A percentile compares a stretch with the other conserved stretches of the same genome.
Conservation (phyloP, 2,113 vertebrate genomes). For the Petroica traversi region DNA sequence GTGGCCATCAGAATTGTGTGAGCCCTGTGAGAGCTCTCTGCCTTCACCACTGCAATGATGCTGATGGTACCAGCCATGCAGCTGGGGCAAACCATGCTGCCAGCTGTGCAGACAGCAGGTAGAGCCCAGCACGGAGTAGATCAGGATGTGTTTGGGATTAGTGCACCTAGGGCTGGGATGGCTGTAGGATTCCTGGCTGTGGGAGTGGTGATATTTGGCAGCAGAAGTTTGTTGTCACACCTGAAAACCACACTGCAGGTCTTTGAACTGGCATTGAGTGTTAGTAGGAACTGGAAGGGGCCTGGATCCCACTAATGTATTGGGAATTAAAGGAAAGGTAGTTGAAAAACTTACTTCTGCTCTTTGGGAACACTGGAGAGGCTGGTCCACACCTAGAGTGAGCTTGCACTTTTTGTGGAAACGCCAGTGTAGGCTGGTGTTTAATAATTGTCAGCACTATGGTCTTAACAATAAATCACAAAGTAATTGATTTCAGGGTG, state of each 20-base stretch:
- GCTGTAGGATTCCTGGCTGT: neutral
- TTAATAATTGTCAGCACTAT: neutral
- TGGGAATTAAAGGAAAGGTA: neutral
- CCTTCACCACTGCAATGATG: rapidly evolving
- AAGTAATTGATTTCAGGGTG: constrained; percentile 9
- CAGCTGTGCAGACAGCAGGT: rapidly evolving
- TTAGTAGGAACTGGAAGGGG: neutral
- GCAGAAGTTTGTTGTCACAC: rapidly evolving
- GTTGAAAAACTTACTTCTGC: neutral
- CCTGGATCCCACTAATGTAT: neutral
- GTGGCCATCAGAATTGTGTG: rapidly evolving
- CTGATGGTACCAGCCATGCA: neutral
- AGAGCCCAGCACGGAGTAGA: rapidly evolving
- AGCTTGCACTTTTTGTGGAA: neutral
- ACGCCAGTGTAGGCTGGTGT: neutral
- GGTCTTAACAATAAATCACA: constrained; percentile 34
- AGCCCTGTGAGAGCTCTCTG: neutral
- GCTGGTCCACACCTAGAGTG: neutral
- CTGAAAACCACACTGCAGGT: neutral
- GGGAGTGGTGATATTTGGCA: neutral
- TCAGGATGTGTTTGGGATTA: neutral
- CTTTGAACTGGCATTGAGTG: neutral
- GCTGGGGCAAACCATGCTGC: rapidly evolving
- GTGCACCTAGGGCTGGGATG: neutral
- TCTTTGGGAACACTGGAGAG: neutral